These are phyloP conservation scores for Dendrolimus houi DNA, from an alignment of 2,888 invertebrate species.

Conservation along the genomic window DNA sequence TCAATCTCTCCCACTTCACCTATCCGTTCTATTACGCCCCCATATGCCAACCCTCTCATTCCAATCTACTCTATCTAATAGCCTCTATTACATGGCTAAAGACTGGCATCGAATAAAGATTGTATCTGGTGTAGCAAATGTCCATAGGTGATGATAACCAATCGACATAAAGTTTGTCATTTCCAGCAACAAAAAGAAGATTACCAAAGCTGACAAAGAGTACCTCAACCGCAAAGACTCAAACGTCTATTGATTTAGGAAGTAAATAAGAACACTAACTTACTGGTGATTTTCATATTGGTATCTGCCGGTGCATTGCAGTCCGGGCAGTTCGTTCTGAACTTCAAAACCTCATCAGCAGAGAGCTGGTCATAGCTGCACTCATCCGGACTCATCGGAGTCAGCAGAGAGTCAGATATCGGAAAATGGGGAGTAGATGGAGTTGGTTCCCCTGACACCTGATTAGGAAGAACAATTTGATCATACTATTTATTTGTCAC, in stretches of 20 bases:
- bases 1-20: no score
- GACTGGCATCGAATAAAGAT: no score
- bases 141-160: background rate
- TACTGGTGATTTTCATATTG: slow-evolving; percentile 81
- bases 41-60: no score
- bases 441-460: slow-evolving; percentile 6
- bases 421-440: slow-evolving; percentile 4
- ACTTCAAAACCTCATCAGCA: slow-evolving; percentile 85
- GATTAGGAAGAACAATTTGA: background rate
- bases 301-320: slow-evolving; percentile 91
- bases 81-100: no score
- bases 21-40: no score
- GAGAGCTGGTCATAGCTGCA: slow-evolving; percentile 81
- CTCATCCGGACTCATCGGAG: slow-evolving; percentile 75
- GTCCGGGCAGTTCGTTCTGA: slow-evolving; percentile 90
- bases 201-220: no score
- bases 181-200: no score
- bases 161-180: background rate
- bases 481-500: no score
- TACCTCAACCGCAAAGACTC: no score
- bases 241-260: no score
- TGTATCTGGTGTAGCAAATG: no score
- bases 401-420: slow-evolving; percentile 44
- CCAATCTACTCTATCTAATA: no score
- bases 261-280: slow-evolving; percentile 13